A percentile compares a stretch with the other conserved stretches of the same genome.
Evolutionary conservation across 1,140 invertebrate genomes (phyloP).

Genomic region (Forficula auricularia): DNA sequence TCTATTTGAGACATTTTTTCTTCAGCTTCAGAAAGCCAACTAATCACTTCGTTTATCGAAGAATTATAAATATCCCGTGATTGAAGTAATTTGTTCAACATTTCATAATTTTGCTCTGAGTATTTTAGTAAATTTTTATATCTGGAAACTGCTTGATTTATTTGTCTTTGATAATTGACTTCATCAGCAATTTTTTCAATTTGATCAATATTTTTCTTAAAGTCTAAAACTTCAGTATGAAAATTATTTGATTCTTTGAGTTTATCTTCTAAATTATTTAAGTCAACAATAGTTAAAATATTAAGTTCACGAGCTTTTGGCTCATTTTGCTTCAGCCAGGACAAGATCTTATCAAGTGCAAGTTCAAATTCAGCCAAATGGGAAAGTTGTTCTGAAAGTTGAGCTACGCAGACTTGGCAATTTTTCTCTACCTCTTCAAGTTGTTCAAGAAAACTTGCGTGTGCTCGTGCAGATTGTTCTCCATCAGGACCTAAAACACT

Average conservation of each 20-base stretch:
- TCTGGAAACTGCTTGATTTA: slow-evolving; percentile 30
- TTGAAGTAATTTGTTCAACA: slow-evolving; percentile 43
- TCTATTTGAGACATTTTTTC: slow-evolving; percentile 31
- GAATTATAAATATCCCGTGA: slow-evolving; percentile 47
- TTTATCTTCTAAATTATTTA: slow-evolving; percentile 52
- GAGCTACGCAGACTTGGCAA: slow-evolving; percentile 45
- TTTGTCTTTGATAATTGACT: slow-evolving; percentile 24
- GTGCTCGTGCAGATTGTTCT: slow-evolving; percentile 40
- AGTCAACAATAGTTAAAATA: slow-evolving; percentile 21
- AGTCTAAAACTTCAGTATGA: slow-evolving; percentile 39
- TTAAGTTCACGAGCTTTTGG: slow-evolving; percentile 38
- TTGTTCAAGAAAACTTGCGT: slow-evolving; percentile 43
- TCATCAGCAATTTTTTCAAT: slow-evolving; percentile 48
- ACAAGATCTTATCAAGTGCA: slow-evolving; percentile 51
- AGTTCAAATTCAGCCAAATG: slow-evolving; percentile 67
- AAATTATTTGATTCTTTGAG: slow-evolving; percentile 45
- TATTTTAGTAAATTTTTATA: slow-evolving; percentile 60
- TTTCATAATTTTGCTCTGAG: slow-evolving; percentile 43
- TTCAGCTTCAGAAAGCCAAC: slow-evolving; percentile 62
- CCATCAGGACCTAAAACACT: slow-evolving; percentile 47
- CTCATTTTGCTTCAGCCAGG: slow-evolving; percentile 79
- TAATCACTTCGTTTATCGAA: slow-evolving; percentile 48
- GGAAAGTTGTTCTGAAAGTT: slow-evolving; percentile 51
- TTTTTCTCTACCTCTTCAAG: slow-evolving; percentile 46
- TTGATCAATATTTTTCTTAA: slow-evolving; percentile 44